Conservation (phyloP, 2,113 vertebrate species). For the Laticauda colubrina region DNA sequence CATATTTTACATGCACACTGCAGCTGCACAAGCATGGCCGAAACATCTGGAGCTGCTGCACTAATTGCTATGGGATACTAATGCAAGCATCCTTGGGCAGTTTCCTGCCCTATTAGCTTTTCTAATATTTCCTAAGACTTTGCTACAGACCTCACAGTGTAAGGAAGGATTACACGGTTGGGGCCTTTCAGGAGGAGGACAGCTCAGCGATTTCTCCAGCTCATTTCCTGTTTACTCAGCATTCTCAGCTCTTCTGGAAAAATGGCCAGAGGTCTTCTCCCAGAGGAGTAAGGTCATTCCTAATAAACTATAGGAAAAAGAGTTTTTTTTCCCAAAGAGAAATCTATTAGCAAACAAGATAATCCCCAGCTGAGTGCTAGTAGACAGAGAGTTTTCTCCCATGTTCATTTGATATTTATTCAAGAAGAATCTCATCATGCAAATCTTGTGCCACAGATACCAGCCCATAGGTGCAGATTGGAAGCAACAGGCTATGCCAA, state of each 20-base stretch:
- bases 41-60: background rate
- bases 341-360: background rate
- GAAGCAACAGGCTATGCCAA: background rate
- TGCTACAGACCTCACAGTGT: background rate
- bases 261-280: background rate
- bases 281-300: background rate
- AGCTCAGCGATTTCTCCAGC: background rate
- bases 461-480: background rate
- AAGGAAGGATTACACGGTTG: background rate
- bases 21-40: background rate
- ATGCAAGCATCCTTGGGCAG: background rate
- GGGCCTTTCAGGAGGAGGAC: background rate
- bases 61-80: background rate
- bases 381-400: background rate
- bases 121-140: background rate
- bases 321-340: background rate
- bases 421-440: background rate
- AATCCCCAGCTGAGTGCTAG: background rate
- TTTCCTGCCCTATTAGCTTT: background rate
- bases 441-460: background rate
- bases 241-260: background rate
- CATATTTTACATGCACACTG: background rate
- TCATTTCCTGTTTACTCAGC: background rate
- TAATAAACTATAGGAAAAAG: background rate
- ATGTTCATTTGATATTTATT: background rate